Base-by-base conservation (phyloP, 2,113 vertebrate species). In the Sapayoa aenigma region DNA sequence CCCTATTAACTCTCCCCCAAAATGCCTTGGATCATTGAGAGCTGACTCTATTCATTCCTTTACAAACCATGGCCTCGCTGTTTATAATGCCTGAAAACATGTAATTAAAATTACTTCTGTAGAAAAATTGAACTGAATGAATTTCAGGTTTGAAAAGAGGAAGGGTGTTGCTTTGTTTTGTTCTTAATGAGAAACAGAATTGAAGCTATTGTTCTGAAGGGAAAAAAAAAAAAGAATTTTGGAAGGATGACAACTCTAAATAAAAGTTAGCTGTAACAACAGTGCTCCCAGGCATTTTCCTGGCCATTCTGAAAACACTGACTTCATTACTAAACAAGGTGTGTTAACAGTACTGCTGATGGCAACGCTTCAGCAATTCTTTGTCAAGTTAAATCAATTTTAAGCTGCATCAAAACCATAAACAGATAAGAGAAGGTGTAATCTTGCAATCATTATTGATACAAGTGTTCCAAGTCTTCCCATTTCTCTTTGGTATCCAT, bases 161-260 rank as follows among this genome's bases (percentile, higher is more conserved):
- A 97, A 96, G 95, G 96, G 95, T 95, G 94, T 96, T 95, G 91
- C 81, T 96, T 89, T 96, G 84, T 89, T 96, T 96, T 91, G 87
- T 63, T 95, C 94, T 90, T 92, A 94, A 96, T 78, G 60, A 86
- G 92, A 93, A 96, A 78, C 85, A 95, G 95, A 95, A 95, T 85
- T 75, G 85, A 90, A 86, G 79, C 88, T 42, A 96, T 96, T 96
- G 92, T 94, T 96, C 90, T 73, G 78, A 87, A 60, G 37, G 56
- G 19, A 20, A 69, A 87, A 56, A 79, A 42, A 49, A 46, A 77
- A 67, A 60, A 20, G 9, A 31, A 11, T 83, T 74, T 90, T 96
- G 96, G 95, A 92, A 92, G 58, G 73, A 60, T 90, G 94, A 96
- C 94, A 96, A 91, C 50, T 93, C 91, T 89, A 90, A 95, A 84